Base-by-base conservation (phyloP, 1,140 invertebrate species). In the Diabrotica undecimpunctata region DNA sequence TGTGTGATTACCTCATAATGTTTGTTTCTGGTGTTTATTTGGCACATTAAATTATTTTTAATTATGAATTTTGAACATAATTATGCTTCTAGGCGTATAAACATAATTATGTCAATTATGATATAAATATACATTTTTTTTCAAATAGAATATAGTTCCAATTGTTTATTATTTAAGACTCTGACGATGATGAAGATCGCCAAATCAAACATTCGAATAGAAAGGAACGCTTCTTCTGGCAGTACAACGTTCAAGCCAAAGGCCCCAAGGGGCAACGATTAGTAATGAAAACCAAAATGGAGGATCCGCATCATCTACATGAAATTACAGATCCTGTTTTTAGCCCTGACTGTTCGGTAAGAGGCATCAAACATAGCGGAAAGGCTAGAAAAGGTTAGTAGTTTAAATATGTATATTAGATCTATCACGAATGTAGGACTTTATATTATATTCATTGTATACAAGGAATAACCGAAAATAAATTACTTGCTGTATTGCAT, bases 211-310 rank as follows among this genome's bases (percentile, higher is more conserved):
- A 74, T 76, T 80, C 73, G 76, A 77, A 35, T 78, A 81, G 61
- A 72, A 94, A 93, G 76, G 93, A 95, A 74, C 84, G 90, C 63
- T 97, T 88, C 79, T 98, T 99, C 79, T 99, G 97, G 96, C 96
- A 98, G 78, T 98, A 99, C 77, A 99, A 99, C 81, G 93, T 97
- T 6, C 96, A 98, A 81, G 94, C 95, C 0, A 99, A 99, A 83
- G 96, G 96, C 2, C 96, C 96, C 5, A 98, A 98, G 81, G 93
- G 95, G 54, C 92, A 94, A 74, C 83, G 93, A 70, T 80, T 95
- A 41, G 87, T 92, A 25, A 84, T 94, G 66, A 88, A 91, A 76
- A 88, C 90, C 5, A 89, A 93, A 73, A 86, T 90, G 14, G 89
- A 93, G 75, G 93, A 98, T 84, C 95, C 96, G n/a, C 95, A 98